Conservation (phyloP, 2,888 invertebrate genomes). For the Caenorhabditis sp. region DNA sequence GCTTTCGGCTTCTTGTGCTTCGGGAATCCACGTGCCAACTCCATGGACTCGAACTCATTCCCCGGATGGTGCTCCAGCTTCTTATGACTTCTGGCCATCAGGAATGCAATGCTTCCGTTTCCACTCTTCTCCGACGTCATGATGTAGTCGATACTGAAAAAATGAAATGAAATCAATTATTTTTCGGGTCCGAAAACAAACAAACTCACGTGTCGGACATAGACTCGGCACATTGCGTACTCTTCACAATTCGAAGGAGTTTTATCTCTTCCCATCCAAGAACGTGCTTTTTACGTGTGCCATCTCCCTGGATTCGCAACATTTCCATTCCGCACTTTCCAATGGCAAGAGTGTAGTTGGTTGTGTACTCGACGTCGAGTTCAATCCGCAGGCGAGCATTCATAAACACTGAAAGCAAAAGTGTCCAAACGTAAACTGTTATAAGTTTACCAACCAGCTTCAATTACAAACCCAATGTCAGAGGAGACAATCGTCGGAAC, state of each 20-base stretch:
- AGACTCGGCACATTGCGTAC: constrained; percentile 1
- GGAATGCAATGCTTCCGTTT: constrained; percentile 5
- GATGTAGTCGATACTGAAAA: constrained; percentile 16
- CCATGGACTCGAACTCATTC: not conserved
- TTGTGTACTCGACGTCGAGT: constrained; percentile 9
- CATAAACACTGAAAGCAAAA: constrained; percentile 17
- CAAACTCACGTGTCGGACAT: constrained; percentile 7
- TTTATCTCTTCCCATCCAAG: constrained; percentile 28
- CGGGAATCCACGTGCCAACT: constrained; percentile 19
- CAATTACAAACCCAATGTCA: constrained; percentile 11
- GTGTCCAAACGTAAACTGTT: too few relatives aligned
- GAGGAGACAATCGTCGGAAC: not conserved
- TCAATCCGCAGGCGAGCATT: constrained; percentile 1
- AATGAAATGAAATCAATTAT: too few relatives aligned
- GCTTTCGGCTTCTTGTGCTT: not conserved
- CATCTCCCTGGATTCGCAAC: not conserved
- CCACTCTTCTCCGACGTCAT: constrained; percentile 4
- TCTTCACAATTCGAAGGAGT: constrained; percentile 2
- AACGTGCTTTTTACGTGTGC: not conserved
- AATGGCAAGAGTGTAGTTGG: not conserved
- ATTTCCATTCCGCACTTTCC: constrained; percentile 22
- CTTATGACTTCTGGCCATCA: not conserved
- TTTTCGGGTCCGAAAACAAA: not conserved
- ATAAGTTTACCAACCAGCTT: constrained; percentile 12
- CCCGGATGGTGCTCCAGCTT: constrained; percentile 8